Evolutionary conservation across 2,888 invertebrate genomes (phyloP).

Genomic region (Alloplasta piceator): DNA sequence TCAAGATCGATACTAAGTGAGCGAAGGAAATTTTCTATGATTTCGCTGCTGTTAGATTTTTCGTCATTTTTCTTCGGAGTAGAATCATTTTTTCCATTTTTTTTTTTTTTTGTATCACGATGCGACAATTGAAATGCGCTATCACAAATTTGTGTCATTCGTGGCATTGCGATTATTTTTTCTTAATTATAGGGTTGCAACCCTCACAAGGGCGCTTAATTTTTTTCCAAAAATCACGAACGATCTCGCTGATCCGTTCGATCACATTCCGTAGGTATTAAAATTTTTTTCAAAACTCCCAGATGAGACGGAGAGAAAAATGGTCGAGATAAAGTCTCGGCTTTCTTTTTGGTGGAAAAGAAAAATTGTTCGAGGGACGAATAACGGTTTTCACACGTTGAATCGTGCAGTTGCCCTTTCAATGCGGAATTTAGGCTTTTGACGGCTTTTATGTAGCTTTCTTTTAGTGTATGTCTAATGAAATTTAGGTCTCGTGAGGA

Average conservation of each 20-base stretch:
- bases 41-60: conserved; percentile 58
- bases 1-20: conserved; percentile 75
- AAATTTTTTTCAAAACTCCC: background rate
- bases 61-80: conserved; percentile 26
- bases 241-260: conserved; percentile 7
- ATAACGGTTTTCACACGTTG: background rate
- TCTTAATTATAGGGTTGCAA: background rate
- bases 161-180: background rate
- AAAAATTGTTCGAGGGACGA: background rate
- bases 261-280: background rate
- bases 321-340: background rate
- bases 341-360: background rate
- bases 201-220: conserved; percentile 5
- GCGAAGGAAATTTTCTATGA: conserved; percentile 57
- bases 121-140: conserved; percentile 29
- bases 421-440: conserved; percentile 62
- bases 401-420: conserved; percentile 49
- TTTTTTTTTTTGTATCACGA: conserved; percentile 15
- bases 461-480: conserved; percentile 75
- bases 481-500: conserved; percentile 79
- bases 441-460: conserved; percentile 70
- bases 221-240: conserved; percentile 16
- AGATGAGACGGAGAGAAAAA: background rate
- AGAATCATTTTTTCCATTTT: conserved; percentile 41
- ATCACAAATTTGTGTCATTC: no score